Percentiles rank a stretch among this genome's conserved stretches.
Evolutionary conservation across 2,113 vertebrate genomes (phyloP).

Genomic region (Cheirogaleus medius): DNA sequence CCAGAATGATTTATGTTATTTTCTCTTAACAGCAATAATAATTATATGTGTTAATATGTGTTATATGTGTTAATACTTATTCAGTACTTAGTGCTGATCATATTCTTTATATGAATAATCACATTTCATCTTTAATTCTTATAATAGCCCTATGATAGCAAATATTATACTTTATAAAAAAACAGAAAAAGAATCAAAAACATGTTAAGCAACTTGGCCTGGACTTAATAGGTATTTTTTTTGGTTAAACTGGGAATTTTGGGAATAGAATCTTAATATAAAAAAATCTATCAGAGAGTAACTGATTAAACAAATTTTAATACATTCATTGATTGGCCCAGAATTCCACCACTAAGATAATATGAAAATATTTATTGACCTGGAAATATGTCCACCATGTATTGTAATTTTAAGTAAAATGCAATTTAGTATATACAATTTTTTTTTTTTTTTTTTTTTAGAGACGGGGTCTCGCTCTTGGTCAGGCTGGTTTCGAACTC

Average conservation of each 20-base stretch:
- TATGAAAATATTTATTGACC: background rate
- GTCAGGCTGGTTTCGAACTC: no score
- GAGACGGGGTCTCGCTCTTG: no score
- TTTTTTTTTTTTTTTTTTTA: no score
- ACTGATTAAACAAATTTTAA: background rate
- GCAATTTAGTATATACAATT: background rate
- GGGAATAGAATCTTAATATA: background rate
- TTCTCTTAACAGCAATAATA: background rate
- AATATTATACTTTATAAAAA: background rate
- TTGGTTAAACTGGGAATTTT: background rate
- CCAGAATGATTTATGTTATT: background rate
- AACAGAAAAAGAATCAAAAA: background rate
- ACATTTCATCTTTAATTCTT: background rate
- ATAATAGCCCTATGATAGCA: background rate
- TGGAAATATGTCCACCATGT: background rate
- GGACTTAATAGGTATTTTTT: background rate
- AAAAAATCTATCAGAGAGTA: background rate
- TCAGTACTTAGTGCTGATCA: background rate
- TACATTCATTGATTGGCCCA: background rate
- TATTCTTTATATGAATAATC: background rate
- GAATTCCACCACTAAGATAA: background rate
- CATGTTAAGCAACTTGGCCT: background rate
- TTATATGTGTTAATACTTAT: background rate
- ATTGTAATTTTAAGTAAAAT: background rate
- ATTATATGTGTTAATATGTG: background rate